Evolutionary conservation across 2,888 invertebrate genomes (phyloP), one percentile per base, ranked within the genome.

Genomic region (Meteorus colon): DNA sequence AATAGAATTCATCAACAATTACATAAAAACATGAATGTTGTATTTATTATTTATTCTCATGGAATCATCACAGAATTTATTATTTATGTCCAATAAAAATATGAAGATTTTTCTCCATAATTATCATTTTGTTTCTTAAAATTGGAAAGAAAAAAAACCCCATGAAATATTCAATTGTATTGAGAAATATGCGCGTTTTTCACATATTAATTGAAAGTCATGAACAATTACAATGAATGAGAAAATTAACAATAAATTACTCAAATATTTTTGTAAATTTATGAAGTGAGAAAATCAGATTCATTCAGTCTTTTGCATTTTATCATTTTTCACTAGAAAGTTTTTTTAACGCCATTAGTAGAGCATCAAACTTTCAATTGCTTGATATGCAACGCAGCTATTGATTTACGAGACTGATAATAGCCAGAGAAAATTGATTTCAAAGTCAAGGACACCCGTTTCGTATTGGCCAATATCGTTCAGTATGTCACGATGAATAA

Each of bases 11-110:
- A 66, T 14, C 66, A 60, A 73, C 68, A 27, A 74, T 24, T 48
- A 12, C 16, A 59, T 67, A 6, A 63, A 19, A n/a, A 75, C 51
- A 51, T 71, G 55, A 55, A 63, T 79, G 77, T 82, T 82, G 81
- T 83, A 80, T 79, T 81, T 79, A 83, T 82, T 87, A 84, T 85
- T 85, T 85, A 83, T 86, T 84, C 72, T 73, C 72, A 63, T 62
- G 77, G 79, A 81, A 81, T 80, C 74, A 81, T 81, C 75, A 41
- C 8, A 12, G 8, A 67, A 71, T 77, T 65, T 55, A 62, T 78
- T 84, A 82, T 84, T 85, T 85, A 82, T 84, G 75, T 81, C 65
- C 37, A 84, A 86, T 84, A 85, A 86, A 82, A 79, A 65, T 79
- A 69, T 76, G 73, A 81, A 74, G 73, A 78, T 78, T 62, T 81